These are phyloP conservation scores for Anabas testudineus DNA, from an alignment of 2,797 vertebrate species.

Conservation along the genomic window DNA sequence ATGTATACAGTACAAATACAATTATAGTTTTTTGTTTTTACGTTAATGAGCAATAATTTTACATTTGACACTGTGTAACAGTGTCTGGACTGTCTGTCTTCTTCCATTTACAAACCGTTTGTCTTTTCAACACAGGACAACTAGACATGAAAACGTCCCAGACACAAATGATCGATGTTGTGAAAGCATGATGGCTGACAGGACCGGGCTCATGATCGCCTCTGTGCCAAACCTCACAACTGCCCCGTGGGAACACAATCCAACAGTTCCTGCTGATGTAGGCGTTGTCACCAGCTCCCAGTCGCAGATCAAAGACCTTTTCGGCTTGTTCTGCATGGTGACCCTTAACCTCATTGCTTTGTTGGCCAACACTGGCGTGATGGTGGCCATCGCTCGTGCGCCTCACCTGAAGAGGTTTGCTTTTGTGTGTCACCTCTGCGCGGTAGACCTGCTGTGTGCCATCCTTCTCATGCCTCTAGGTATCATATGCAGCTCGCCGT, in stretches of 20 bases:
- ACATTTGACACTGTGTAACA: no score
- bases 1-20: no score
- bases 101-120: neutral
- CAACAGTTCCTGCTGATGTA: slow-evolving; percentile 77
- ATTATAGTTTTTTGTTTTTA: no score
- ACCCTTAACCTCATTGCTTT: slow-evolving; percentile 90
- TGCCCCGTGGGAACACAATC: slow-evolving; percentile 64
- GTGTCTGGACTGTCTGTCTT: neutral
- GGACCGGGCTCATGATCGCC: slow-evolving; percentile 67
- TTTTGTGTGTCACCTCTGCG: slow-evolving; percentile 93
- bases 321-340: slow-evolving; percentile 91
- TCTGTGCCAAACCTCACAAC: slow-evolving; percentile 74
- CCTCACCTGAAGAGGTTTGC: slow-evolving; percentile 91
- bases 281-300: slow-evolving; percentile 83
- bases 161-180: slow-evolving; percentile 54
- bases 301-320: slow-evolving; percentile 85
- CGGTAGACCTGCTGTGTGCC: slow-evolving; percentile 92
- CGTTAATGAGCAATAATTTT: no score
- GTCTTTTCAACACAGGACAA: slow-evolving; percentile 43
- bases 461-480: slow-evolving; percentile 94
- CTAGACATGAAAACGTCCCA: slow-evolving; percentile 32
- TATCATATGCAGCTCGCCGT: slow-evolving; percentile 90
- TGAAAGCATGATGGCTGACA: slow-evolving; percentile 80
- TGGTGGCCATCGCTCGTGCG: slow-evolving; percentile 91
- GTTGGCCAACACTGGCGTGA: slow-evolving; percentile 90